These are phyloP conservation scores for Caenorhabditis uteleia DNA, from an alignment of 2,888 invertebrate species.

Conservation along the genomic window DNA sequence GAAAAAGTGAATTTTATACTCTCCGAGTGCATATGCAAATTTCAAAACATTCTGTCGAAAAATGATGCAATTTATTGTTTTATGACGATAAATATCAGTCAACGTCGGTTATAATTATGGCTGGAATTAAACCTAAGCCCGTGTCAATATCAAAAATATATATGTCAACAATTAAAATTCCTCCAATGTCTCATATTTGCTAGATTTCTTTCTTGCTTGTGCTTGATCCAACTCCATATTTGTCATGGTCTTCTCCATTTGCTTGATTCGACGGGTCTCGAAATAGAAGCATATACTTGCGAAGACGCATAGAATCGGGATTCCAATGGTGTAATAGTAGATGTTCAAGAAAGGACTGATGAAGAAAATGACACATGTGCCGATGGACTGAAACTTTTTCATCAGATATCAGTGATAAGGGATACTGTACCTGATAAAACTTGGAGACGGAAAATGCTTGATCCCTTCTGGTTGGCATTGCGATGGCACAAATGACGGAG, in stretches of 20 bases:
- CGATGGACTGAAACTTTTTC: constrained; percentile 32
- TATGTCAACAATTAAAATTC: too few relatives aligned
- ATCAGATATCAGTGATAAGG: too few relatives aligned
- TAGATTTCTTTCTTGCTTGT: neutral
- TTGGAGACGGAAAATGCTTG: constrained; percentile 55
- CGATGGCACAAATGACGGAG: constrained; percentile 44
- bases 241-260: constrained; percentile 26
- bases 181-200: neutral
- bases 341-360: constrained; percentile 37
- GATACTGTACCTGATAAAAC: constrained; percentile 53
- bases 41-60: too few relatives aligned
- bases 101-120: too few relatives aligned
- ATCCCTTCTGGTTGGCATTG: constrained; percentile 43
- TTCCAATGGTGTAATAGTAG: constrained; percentile 33
- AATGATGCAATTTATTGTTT: too few relatives aligned
- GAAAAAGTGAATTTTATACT: too few relatives aligned
- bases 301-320: constrained; percentile 26
- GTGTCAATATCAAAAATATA: too few relatives aligned
- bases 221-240: constrained; percentile 23
- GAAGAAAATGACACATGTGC: constrained; percentile 36
- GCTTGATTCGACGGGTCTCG: constrained; percentile 22
- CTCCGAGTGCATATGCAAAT: too few relatives aligned
- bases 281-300: constrained; percentile 29
- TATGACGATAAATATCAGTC: too few relatives aligned
- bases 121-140: too few relatives aligned